Base-by-base conservation (phyloP, 2,888 invertebrate species). In the Acronicta aceris region DNA sequence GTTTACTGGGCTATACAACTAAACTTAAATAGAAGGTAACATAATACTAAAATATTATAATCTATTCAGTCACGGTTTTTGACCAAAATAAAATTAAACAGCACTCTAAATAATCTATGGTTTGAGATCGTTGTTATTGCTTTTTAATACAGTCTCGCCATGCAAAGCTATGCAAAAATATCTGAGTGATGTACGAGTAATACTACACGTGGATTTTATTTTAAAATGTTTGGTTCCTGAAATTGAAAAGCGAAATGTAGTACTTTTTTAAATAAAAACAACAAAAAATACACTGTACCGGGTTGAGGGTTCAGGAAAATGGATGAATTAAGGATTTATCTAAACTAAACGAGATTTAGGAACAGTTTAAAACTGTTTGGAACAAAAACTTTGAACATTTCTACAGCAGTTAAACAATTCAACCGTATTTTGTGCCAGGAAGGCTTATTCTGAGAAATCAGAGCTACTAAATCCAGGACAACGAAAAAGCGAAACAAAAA, bases 321-420 rank as follows among this genome's bases (percentile, higher is more conserved):
- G 12, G 46, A 56, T 13, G 43, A 52, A 51, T 59, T 68, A 56
- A 66, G 56, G 46, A 66, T 75, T 64, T 70, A 69, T 58, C 55
- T 62, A 30, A 70, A 66, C 51, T 63, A 57, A 75, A 64, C 49
- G 43, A 67, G 55, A 66, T 66, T 77, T 53, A 57, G 49, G 62
- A 55, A 57, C 59, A 70, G 57, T 74, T 70, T 77, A 43, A 62
- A 70, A 78, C 54, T 55, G 45, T 61, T 58, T 55, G 40, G 27
- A 49, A 55, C 59, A 63, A 74, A 74, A 70, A 70, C 55, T 65
- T 73, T 38, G 7, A 12, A 46, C 54, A 47, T 15, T 74, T 56
- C 52, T 10, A 30, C 36, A 45, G 54, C 48, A 45, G 45, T 42
- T 47, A 16, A 65, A 58, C 57, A 60, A 53, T 62, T 62, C 38